Percentiles rank a stretch among this genome's conserved stretches.
These are phyloP conservation scores for Pristiophorus japonicus DNA, from an alignment of 2,113 vertebrate species.

Conservation along the genomic window DNA sequence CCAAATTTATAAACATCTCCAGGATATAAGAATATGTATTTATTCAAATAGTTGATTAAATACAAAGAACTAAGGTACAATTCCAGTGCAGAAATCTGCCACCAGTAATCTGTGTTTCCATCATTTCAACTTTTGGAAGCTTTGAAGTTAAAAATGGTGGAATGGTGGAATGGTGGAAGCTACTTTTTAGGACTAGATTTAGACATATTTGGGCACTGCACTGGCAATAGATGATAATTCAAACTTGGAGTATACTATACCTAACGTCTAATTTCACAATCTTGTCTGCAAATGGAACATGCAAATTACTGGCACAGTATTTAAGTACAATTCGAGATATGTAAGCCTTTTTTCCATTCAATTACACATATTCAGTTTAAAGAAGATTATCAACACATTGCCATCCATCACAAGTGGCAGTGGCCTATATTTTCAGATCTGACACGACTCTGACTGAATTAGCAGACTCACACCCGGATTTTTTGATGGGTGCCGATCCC, in stretches of 20 bases:
- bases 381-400: not conserved
- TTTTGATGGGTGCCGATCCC: not conserved
- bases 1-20: not conserved
- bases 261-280: constrained; percentile 3
- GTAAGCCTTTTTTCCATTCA: not conserved
- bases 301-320: not conserved
- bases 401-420: not conserved
- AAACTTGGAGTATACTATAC: not conserved
- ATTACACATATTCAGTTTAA: not conserved
- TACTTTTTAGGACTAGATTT: not conserved
- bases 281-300: not conserved
- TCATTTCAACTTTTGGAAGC: not conserved
- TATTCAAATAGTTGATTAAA: not conserved
- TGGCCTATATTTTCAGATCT: not conserved
- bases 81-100: not conserved
- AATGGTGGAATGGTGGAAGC: not conserved
- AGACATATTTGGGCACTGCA: not conserved
- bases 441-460: not conserved
- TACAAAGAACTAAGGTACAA: not conserved
- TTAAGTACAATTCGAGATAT: not conserved
- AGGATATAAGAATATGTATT: not conserved
- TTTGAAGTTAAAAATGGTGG: not conserved
- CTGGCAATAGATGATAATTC: not conserved
- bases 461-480: not conserved
- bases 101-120: not conserved